These are phyloP conservation scores for Macrotis lagotis DNA, from an alignment of 2,113 vertebrate species.

Conservation along the genomic window DNA sequence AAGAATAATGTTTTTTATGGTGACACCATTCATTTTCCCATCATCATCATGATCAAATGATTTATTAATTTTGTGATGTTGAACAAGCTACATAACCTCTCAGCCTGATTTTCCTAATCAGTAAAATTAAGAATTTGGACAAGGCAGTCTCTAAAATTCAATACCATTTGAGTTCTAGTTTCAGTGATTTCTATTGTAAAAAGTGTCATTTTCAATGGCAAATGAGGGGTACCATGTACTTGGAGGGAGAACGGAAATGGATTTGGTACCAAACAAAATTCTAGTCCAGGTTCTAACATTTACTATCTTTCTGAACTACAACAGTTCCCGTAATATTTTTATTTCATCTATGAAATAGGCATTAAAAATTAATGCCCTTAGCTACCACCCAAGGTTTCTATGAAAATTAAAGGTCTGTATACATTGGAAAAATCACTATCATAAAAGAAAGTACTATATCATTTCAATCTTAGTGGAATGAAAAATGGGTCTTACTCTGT, in stretches of 20 bases:
- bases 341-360: slow-evolving; percentile 2
- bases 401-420: background rate
- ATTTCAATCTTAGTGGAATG: background rate
- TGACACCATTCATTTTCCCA: no score
- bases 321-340: background rate
- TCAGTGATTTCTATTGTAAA: background rate
- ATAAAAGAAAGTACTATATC: background rate
- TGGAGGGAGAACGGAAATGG: no score
- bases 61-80: background rate
- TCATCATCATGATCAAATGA: no score
- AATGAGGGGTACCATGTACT: background rate
- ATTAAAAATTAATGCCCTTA: background rate
- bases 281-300: background rate
- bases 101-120: background rate
- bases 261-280: background rate
- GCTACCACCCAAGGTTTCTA: fast-evolving
- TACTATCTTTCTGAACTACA: background rate
- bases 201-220: background rate
- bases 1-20: no score
- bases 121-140: background rate
- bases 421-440: background rate
- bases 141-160: background rate
- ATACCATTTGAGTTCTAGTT: background rate
- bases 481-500: no score
- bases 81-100: background rate